Percentiles rank a stretch among this genome's conserved stretches.
phyloP scores from a whole-genome alignment of 2,113 vertebrate genomes.

The Tenebrosternarchus preto region DNA sequence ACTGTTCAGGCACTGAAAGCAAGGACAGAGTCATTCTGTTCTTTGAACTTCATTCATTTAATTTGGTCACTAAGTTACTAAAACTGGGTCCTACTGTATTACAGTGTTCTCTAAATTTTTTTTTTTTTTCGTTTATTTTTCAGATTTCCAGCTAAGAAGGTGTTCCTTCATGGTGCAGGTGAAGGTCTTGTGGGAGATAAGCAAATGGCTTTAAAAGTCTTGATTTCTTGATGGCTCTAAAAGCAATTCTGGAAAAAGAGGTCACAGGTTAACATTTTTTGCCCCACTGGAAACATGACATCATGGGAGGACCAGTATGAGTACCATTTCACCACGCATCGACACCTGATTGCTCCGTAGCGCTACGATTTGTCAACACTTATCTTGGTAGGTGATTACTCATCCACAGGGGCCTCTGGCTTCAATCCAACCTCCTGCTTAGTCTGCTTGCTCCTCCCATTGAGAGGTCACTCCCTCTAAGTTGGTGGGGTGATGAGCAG shows the following conservation, averaged over 20 bases:
- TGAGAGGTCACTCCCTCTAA: background rate
- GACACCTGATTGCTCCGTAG: background rate
- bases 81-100: constrained; percentile 1
- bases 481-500: background rate
- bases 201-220: constrained; percentile 4
- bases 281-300: constrained; percentile 35
- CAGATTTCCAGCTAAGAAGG: background rate
- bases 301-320: constrained; percentile 37
- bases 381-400: constrained; percentile 29
- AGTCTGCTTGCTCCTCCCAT: background rate
- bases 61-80: constrained; percentile 7
- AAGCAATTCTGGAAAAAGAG: constrained; percentile 6
- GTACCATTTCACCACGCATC: background rate
- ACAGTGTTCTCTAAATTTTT: constrained; percentile 17
- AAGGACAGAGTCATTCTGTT: constrained; percentile 3
- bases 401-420: background rate
- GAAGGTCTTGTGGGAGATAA: constrained; percentile 32
- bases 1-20: constrained; percentile 23
- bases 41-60: constrained; percentile 24
- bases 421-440: background rate
- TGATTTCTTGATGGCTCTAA: constrained; percentile 22
- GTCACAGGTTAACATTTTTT: background rate
- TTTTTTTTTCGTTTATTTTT: background rate
- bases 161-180: constrained; percentile 8
- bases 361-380: constrained; percentile 3